Conservation (phyloP, 2,797 vertebrate genomes). For the Pseudotriccus pelzelni region DNA sequence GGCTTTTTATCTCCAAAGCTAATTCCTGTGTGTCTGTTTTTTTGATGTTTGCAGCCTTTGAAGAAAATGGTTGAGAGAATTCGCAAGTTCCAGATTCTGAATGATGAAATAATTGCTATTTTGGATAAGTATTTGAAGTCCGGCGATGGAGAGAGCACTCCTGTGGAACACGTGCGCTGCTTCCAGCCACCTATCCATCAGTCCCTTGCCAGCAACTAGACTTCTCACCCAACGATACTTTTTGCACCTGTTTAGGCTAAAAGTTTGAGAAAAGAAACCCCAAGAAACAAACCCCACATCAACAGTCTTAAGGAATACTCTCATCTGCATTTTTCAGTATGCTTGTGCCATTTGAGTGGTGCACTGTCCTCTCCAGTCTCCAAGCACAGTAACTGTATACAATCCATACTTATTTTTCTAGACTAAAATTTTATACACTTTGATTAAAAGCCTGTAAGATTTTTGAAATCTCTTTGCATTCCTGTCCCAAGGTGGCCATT, state of each 20-base stretch:
- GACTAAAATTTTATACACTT: slow-evolving; percentile 74
- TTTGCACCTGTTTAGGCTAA: neutral
- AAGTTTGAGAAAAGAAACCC: neutral
- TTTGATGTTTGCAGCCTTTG: slow-evolving; percentile 80
- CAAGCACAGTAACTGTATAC: slow-evolving; percentile 75
- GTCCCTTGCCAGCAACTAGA: slow-evolving; percentile 93
- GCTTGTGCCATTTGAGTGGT: slow-evolving; percentile 27
- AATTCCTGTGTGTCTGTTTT: neutral
- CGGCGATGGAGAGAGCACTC: slow-evolving; percentile 92
- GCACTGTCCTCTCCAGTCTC: slow-evolving; percentile 34
- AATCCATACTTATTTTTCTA: slow-evolving; percentile 80
- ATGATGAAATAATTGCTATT: slow-evolving; percentile 94
- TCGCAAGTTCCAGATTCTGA: slow-evolving; percentile 95
- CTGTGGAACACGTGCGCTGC: slow-evolving; percentile 96
- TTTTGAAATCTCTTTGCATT: slow-evolving; percentile 29
- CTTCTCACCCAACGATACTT: neutral
- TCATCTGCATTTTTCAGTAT: slow-evolving; percentile 38
- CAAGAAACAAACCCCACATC: neutral
- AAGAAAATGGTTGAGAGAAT: slow-evolving; percentile 99
- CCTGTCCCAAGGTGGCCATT: slow-evolving; percentile 19
- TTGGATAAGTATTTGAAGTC: slow-evolving; percentile 97
- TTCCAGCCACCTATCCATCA: slow-evolving; percentile 99
- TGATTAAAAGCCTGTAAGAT: slow-evolving; percentile 62
- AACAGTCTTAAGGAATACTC: neutral
- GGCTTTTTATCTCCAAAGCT: neutral